phyloP scores from a whole-genome alignment of 2,888 invertebrate species.

The Calameuta filiformis region DNA sequence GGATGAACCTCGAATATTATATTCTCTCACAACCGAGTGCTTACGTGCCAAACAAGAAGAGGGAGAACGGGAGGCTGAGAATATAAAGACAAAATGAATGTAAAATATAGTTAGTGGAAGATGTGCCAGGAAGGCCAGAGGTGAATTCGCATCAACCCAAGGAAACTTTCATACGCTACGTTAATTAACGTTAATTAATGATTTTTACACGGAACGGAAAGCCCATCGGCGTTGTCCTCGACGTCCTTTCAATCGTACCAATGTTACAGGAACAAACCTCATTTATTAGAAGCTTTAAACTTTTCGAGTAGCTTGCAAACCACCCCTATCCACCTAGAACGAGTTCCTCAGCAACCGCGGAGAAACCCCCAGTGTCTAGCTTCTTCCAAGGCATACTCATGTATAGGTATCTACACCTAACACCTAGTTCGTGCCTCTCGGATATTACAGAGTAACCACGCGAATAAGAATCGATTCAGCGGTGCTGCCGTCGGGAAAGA shows the following conservation, averaged over 20 bases:
- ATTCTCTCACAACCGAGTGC: not conserved
- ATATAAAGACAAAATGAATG: not conserved
- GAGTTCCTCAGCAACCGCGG: not conserved
- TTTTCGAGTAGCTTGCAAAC: conserved; percentile 37
- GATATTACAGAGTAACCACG: conserved; percentile 46
- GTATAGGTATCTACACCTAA: conserved; percentile 22
- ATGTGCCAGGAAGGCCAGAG: not conserved
- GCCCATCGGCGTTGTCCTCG: not conserved
- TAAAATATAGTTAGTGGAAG: not conserved
- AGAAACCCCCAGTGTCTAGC: not conserved
- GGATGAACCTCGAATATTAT: not conserved
- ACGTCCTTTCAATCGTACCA: not conserved
- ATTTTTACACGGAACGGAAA: conserved; percentile 14
- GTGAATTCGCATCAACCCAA: not conserved
- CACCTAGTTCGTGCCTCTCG: conserved; percentile 49
- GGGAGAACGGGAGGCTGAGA: not conserved
- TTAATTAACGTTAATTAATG: conserved; percentile 35
- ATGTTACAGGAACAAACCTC: not conserved
- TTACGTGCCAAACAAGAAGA: not conserved
- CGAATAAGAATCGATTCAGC: conserved; percentile 54
- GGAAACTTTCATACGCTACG: conserved; percentile 7
- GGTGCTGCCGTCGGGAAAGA: not conserved
- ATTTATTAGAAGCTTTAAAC: conserved; percentile 35
- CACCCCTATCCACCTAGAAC: not conserved
- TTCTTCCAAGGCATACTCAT: not conserved